A percentile compares a stretch with the other conserved stretches of the same genome.
Conservation (phyloP, 2,113 vertebrate genomes). For the Pelecanus crispus region DNA sequence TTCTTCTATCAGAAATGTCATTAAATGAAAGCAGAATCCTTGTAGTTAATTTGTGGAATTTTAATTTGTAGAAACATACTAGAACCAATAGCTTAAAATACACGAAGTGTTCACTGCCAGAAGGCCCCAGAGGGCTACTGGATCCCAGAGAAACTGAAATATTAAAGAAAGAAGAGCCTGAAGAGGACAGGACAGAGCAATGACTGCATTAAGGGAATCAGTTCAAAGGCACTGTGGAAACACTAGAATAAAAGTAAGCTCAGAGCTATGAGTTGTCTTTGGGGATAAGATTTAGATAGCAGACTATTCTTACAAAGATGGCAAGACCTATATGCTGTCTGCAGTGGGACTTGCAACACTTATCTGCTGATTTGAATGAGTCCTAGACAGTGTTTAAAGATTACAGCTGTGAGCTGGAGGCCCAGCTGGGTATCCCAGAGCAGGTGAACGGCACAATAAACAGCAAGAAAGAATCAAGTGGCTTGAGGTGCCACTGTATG, state of each 20-base stretch:
- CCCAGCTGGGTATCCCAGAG: background rate
- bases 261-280: background rate
- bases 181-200: background rate
- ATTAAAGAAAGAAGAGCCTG: slow-evolving; percentile 26
- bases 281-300: background rate
- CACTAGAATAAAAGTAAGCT: background rate
- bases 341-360: background rate
- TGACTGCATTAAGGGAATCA: background rate
- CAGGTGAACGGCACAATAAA: background rate
- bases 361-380: slow-evolving; percentile 1
- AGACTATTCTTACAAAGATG: background rate
- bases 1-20: background rate
- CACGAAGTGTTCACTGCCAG: background rate
- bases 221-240: slow-evolving; percentile 33
- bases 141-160: slow-evolving; percentile 31
- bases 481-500: background rate
- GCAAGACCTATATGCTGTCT: background rate
- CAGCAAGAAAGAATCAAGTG: background rate
- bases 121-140: background rate
- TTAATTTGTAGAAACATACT: slow-evolving; percentile 26
- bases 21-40: slow-evolving; percentile 7
- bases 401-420: background rate
- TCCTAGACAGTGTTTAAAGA: background rate
- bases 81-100: slow-evolving; percentile 13
- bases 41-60: slow-evolving; percentile 4